Conservation (phyloP, 2,888 invertebrate species). For the Parthenolecanium corni region DNA sequence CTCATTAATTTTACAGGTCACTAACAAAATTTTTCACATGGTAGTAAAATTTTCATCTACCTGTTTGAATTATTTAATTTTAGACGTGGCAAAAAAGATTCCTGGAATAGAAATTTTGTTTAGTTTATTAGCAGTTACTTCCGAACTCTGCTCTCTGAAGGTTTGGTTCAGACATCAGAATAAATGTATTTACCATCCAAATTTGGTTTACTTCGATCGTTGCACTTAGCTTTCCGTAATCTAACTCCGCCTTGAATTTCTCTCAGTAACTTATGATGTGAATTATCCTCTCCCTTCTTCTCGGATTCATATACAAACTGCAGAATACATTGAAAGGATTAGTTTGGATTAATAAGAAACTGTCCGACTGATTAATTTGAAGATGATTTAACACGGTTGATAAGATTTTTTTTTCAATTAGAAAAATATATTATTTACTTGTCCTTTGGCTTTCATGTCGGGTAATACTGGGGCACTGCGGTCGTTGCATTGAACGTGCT, state of each 20-base stretch:
- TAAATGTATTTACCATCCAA: slow-evolving; percentile 60
- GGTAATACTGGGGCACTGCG: slow-evolving; percentile 49
- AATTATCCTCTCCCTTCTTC: slow-evolving; percentile 50
- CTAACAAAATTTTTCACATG: too few species aligned
- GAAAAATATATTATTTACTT: slow-evolving; percentile 34
- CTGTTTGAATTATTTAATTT: too few species aligned
- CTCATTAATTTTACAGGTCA: too few species aligned
- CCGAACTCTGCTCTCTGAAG: too few species aligned
- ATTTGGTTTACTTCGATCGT: slow-evolving; percentile 76
- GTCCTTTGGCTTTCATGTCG: slow-evolving; percentile 37
- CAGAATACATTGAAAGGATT: slow-evolving; percentile 30
- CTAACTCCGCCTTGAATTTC: slow-evolving; percentile 68
- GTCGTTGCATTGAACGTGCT: slow-evolving; percentile 75
- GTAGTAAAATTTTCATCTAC: too few species aligned
- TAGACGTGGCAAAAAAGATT: too few species aligned
- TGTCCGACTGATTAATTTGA: neutral
- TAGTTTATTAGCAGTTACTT: too few species aligned
- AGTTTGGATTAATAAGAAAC: neutral
- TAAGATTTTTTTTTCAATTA: too few species aligned
- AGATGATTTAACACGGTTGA: too few species aligned
- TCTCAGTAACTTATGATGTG: slow-evolving; percentile 64
- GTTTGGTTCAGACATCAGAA: too few species aligned
- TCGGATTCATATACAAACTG: slow-evolving; percentile 83
- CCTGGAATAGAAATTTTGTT: too few species aligned
- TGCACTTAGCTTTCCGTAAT: slow-evolving; percentile 63